Evolutionary conservation across 2,888 invertebrate genomes (phyloP).

Genomic region (Toxonevra muliebris): DNA sequence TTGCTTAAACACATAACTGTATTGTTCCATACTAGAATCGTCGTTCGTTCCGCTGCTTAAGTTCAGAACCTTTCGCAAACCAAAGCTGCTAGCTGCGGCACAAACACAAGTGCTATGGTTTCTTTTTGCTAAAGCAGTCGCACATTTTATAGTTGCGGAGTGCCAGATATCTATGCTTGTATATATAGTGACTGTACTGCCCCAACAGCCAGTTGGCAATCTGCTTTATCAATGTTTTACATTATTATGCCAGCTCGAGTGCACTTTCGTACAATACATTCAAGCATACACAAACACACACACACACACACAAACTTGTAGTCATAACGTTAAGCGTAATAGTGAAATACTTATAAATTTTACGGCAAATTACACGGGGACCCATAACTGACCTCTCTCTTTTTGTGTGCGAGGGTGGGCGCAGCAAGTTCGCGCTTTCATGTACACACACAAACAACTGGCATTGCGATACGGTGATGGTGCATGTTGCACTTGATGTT

Average conservation of each 20-base stretch:
- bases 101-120: no score
- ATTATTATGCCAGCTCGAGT: not conserved
- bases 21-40: no score
- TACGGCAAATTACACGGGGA: conserved; percentile 13
- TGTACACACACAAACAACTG: no score
- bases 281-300: conserved; percentile 6
- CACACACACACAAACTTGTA: not conserved
- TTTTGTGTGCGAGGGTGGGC: not conserved
- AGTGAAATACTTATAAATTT: conserved; percentile 10
- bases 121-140: no score
- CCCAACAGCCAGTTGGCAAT: not conserved
- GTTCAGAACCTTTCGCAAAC: no score
- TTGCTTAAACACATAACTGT: no score
- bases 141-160: no score
- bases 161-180: no score
- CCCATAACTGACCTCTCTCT: conserved; percentile 6
- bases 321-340: not conserved
- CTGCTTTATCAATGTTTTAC: conserved; percentile 7
- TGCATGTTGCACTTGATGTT: not conserved
- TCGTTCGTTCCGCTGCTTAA: no score
- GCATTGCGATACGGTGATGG: not conserved
- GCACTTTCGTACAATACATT: not conserved
- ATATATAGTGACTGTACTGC: no score
- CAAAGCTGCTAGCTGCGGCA: no score
- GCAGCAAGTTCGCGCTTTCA: not conserved